phyloP scores from a whole-genome alignment of 2,888 invertebrate species.

The Drosophila buzzatii region DNA sequence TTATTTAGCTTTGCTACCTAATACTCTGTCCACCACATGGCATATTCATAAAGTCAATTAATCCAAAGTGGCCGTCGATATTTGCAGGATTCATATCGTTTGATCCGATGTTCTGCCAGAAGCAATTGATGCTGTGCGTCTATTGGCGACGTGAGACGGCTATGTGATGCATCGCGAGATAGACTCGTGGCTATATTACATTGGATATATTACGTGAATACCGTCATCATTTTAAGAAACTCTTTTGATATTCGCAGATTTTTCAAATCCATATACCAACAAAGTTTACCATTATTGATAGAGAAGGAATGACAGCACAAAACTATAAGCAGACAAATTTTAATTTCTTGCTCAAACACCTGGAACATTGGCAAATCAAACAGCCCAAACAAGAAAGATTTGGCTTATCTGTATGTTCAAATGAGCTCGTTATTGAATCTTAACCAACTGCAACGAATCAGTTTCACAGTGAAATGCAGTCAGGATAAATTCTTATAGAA shows the following conservation, averaged over 20 bases:
- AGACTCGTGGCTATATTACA: too few species aligned
- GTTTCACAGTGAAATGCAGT: slow-evolving; percentile 55
- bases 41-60: too few species aligned
- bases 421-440: slow-evolving; percentile 69
- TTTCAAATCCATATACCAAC: not conserved
- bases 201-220: too few species aligned
- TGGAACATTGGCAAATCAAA: slow-evolving; percentile 78
- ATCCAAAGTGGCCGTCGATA: too few species aligned
- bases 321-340: slow-evolving; percentile 76
- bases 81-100: too few species aligned
- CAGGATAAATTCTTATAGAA: slow-evolving; percentile 61
- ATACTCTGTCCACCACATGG: not conserved
- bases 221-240: too few species aligned
- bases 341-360: slow-evolving; percentile 82
- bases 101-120: too few species aligned
- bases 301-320: slow-evolving; percentile 52
- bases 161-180: too few species aligned
- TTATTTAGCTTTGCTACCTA: not conserved
- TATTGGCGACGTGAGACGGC: too few species aligned
- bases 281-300: slow-evolving; percentile 2
- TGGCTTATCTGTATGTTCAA: slow-evolving; percentile 10
- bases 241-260: not conserved
- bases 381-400: slow-evolving; percentile 34
- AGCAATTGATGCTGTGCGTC: too few species aligned
- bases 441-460: slow-evolving; percentile 80